Conservation (phyloP, 2,113 vertebrate species). For the Struthio camelus region DNA sequence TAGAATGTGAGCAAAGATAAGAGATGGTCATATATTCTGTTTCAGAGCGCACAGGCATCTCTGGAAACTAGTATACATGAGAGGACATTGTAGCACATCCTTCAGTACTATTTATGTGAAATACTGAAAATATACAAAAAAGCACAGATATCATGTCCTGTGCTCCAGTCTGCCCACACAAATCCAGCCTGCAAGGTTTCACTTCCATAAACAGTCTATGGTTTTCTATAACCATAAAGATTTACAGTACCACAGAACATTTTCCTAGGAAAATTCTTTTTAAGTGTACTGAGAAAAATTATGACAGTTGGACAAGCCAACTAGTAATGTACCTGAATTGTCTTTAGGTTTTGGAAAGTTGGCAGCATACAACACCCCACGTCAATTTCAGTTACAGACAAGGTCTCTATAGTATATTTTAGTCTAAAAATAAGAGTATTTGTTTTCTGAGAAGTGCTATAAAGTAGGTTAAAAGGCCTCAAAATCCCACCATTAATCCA, state of each 20-base stretch:
- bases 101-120: not conserved
- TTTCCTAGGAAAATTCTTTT: slow-evolving; percentile 36
- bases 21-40: not conserved
- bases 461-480: not conserved
- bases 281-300: not conserved
- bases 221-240: not conserved
- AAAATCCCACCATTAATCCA: not conserved
- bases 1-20: not conserved
- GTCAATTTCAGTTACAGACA: not conserved
- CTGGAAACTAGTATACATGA: not conserved
- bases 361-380: not conserved
- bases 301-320: not conserved
- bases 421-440: not conserved
- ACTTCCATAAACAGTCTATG: not conserved
- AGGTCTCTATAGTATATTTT: not conserved
- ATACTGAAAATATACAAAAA: not conserved
- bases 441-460: not conserved
- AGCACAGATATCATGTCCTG: not conserved
- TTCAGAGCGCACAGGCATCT: not conserved
- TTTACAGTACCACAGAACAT: not conserved
- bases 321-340: slow-evolving; percentile 6
- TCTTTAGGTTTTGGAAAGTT: slow-evolving; percentile 55
- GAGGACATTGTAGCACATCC: not conserved
- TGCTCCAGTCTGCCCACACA: not conserved
- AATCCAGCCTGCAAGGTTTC: not conserved